Evolutionary conservation across 1,140 invertebrate genomes (phyloP), one percentile per base, ranked within the genome.

Genomic region (Mylabris phalerata): DNA sequence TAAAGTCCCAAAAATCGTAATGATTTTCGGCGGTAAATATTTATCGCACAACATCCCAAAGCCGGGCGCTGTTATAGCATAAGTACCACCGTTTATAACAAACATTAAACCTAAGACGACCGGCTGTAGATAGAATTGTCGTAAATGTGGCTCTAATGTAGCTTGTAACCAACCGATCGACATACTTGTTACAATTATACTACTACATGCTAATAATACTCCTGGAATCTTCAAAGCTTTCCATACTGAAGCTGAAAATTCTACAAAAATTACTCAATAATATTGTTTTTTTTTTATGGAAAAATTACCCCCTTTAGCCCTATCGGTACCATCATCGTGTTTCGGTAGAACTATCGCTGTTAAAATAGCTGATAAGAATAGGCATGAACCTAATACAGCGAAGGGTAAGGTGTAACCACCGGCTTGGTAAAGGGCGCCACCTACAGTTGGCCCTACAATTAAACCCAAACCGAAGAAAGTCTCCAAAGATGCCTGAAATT

Each of bases 361-460:
- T 68, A 91, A 78, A 4, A 90, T 71, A 6, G 89, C 89, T 3
- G 88, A 85, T 1, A 84, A 65, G 65, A 95, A 85, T 0, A 95
- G 76, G 0, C 87, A 78, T 2, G 79, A 81, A 1, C 93, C 94
- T 46, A 95, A 77, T 0, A 92, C 84, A 3, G 85, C 85, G 72
- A 97, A 97, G 0, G 94, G 93, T 3, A 92, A 79, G 0, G 84
- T 84, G 73, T 91, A 97, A 1, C 93, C 93, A 13, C 93, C 91
- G 2, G 83, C 66, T 77, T 86, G 71, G 59, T 88, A 95, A 0
- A 95, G 75, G 6, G 84, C 83, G 4, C 91, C 91, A 1, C 91
- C 91, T 5, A 94, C 79, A 1, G 89, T 90, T 0, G 92, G 92
- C 1, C 91, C 92, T 4, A 90, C 86, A 50, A 93, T 93, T 11